Base-by-base conservation (phyloP, 2,888 invertebrate genomes). In the Strigamia maritima region DNA sequence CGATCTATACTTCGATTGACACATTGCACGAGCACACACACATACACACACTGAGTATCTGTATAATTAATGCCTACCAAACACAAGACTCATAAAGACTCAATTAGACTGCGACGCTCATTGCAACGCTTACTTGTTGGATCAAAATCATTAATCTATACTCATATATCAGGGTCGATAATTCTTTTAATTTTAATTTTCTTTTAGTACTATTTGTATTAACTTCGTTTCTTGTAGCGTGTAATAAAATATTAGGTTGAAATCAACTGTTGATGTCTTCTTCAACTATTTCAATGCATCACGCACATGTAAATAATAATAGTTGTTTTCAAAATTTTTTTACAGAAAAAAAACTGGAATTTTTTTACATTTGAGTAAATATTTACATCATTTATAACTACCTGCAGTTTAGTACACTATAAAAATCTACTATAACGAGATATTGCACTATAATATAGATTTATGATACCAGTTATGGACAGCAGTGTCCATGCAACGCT, bases 381-480 rank as follows among this genome's bases (percentile, higher is more conserved):
- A 70, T 70, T 70, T 70, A 70, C 70, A 70, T 70, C 28, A 70
- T 70, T 70, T 70, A 70, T 70, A 70, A 70, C 14, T 70, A 28
- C 70, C 70, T 70, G 70, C 70, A 70, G n/a, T 70, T 70, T 70
- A 70, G 70, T 70, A 70, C 70, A 24, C 28, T 28, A 28, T 70
- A 70, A 70, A 70, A 70, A 70, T 70, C 70, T n/a, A 70, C 70
- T 70, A 28, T 70, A 70, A 70, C 70, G 70, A 70, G 70, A 26
- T 70, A 70, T 70, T 70, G 26, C 70, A 70, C 70, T 70, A 26
- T 70, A 70, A 70, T 70, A 70, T 70, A 70, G 70, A 70, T 70
- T 70, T 70, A 70, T 70, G 70, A 12, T 70, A 14, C 28, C 70
- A 70, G 70, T 70, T 70, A 70, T 70, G 70, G 70, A 12, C 70